Evolutionary conservation across 2,888 invertebrate genomes (phyloP).

Genomic region (Cylloceria caligata): DNA sequence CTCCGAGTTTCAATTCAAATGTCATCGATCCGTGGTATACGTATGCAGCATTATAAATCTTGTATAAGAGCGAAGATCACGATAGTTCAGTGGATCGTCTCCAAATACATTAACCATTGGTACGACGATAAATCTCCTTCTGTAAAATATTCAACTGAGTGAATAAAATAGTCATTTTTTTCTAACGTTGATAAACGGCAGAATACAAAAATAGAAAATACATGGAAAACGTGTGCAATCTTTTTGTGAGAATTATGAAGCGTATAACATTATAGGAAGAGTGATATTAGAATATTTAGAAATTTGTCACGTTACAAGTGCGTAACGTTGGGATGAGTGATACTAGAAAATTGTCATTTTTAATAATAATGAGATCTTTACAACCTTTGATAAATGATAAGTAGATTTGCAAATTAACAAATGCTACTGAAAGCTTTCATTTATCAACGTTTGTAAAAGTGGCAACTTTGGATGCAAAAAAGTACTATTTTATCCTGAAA

Average conservation of each 20-base stretch:
- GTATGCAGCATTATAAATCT: constrained; percentile 58
- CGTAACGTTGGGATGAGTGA: too few species aligned
- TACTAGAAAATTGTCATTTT: too few species aligned
- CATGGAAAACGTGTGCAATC: too few species aligned
- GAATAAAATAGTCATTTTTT: constrained; percentile 24
- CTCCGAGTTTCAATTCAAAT: constrained; percentile 63
- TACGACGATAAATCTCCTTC: constrained; percentile 41
- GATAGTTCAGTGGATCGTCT: constrained; percentile 39
- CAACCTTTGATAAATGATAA: too few species aligned
- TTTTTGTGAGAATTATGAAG: background rate
- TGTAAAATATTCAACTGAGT: constrained; percentile 17
- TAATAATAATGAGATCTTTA: too few species aligned
- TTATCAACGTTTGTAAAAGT: background rate
- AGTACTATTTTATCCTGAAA: background rate
- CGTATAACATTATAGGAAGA: too few species aligned
- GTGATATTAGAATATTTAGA: too few species aligned
- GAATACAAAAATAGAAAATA: background rate
- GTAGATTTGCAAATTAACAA: too few species aligned
- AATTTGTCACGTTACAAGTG: too few species aligned
- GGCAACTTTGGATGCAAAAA: background rate
- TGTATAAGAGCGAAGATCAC: constrained; percentile 39
- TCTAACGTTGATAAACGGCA: constrained; percentile 29
- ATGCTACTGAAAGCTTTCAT: too few species aligned
- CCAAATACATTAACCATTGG: constrained; percentile 56
- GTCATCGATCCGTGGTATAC: constrained; percentile 49